Evolutionary conservation across 1,140 invertebrate species (phyloP), one percentile per base, ranked within the genome.

Genomic region (Lepidurus arcticus): DNA sequence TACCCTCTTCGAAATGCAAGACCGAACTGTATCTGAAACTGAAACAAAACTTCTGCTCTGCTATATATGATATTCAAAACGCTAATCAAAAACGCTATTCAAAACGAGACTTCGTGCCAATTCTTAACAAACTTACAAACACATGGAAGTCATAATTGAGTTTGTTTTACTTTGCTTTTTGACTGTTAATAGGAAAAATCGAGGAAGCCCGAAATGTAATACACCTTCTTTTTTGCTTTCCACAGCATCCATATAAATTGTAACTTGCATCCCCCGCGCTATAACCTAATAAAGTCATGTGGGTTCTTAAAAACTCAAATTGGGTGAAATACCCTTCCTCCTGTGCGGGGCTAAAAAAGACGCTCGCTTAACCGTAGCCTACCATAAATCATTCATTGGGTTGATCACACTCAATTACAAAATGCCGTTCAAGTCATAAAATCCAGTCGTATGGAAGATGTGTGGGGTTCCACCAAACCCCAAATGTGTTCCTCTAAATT

Each of bases 271-370:
- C 53, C 21, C 53, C 53, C 7, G n/a, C 53, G 53, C 21, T 21
- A 21, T 65, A 65, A 65, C 21, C n/a, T 65, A 65, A 65, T 65
- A 65, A 65, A 65, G 53, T 65, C 53, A 65, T 65, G 53, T 65
- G 53, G 53, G 53, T 65, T 21, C 53, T 65, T 34, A 34, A 65
- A 65, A 47, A 65, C 13, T 21, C 1, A 9, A 65, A 65, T 65
- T 65, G 53, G 8, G 53, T 13, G 53, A 9, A 65, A 21, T 65
- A 65, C 53, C 16, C 21, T 21, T 65, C n/a, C 16, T 21, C 16
- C 53, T 6, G 6, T 11, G 53, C 53, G 53, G 16, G 6, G 21
- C 13, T 21, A 16, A 65, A 65, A 7, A 65, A 65, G 1, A 9
- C 8, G 21, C 53, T 9, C n/a, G 16, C 16, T 9, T 13, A 34